These are phyloP conservation scores for Hephaestus fuliginosus DNA, from an alignment of 2,797 vertebrate species.

Conservation along the genomic window DNA sequence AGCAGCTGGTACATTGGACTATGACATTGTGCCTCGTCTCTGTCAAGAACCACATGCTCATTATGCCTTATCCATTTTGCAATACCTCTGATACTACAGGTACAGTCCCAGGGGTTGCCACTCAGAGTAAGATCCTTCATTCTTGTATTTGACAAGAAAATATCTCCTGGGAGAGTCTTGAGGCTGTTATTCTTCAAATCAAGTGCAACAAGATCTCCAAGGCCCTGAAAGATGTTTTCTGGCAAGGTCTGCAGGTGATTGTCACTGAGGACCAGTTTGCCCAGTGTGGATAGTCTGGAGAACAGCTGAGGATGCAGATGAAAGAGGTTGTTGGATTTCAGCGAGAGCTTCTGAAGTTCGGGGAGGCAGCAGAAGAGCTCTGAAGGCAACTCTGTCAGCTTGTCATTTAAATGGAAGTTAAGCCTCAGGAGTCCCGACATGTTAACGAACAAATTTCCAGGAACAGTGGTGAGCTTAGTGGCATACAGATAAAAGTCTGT, in stretches of 20 bases:
- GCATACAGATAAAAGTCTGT: slow-evolving; percentile 85
- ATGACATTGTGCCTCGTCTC: slow-evolving; percentile 65
- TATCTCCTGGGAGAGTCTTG: slow-evolving; percentile 70
- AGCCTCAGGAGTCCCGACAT: slow-evolving; percentile 87
- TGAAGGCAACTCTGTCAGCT: slow-evolving; percentile 84
- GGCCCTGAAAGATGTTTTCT: slow-evolving; percentile 79
- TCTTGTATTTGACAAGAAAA: slow-evolving; percentile 66
- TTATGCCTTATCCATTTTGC: slow-evolving; percentile 85
- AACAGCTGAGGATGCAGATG: slow-evolving; percentile 85
- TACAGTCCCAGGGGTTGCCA: slow-evolving; percentile 88
- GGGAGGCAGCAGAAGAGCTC: slow-evolving; percentile 86
- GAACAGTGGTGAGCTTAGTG: slow-evolving; percentile 89
- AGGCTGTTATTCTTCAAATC: slow-evolving; percentile 76
- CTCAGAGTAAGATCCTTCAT: slow-evolving; percentile 73
- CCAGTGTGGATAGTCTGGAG: slow-evolving; percentile 78
- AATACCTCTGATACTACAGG: slow-evolving; percentile 86
- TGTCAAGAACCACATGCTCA: slow-evolving; percentile 61
- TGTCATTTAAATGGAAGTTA: slow-evolving; percentile 84
- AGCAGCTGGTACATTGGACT: slow-evolving; percentile 51
- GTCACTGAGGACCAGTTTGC: slow-evolving; percentile 78
- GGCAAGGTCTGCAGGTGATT: slow-evolving; percentile 85
- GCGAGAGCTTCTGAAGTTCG: slow-evolving; percentile 84
- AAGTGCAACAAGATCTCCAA: slow-evolving; percentile 75
- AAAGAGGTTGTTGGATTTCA: slow-evolving; percentile 83
- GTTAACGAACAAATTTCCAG: slow-evolving; percentile 89